Evolutionary conservation across 1,140 invertebrate species (phyloP), one percentile per base, ranked within the genome.

Genomic region (Bombus soroeensis): DNA sequence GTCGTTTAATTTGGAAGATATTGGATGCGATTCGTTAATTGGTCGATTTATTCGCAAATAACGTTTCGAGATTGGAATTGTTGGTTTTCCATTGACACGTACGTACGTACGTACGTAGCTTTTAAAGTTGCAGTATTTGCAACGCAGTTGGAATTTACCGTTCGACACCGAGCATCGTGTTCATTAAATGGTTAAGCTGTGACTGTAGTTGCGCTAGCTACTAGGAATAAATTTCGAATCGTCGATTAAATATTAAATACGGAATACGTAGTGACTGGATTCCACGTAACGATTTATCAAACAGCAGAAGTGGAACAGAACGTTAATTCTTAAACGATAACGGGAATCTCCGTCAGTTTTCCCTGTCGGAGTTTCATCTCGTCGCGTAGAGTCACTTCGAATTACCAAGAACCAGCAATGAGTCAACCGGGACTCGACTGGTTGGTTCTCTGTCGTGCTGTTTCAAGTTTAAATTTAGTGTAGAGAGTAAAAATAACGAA

Each of bases 381-480:
- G 28, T 22, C 12, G 64, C 64, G 57, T 8, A 76, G 74, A 34
- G 64, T 78, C 74, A 83, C 74, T 28, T 78, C 5, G 74, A 22
- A 78, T 78, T 83, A 83, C 74, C 47, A n/a, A 77, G 82, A 78
- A 77, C 12, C 82, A 34, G n/a, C 43, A 70, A 57, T 83, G 81
- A 83, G 47, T 83, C 81, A 77, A 28, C 74, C 47, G 64, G 64
- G 59, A 59, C 47, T 70, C 74, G 3, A 3, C n/a, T 74, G n/a
- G 70, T 32, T n/a, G 66, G 70, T 32, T 43, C 80, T 64, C 80
- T 47, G 34, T 70, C 41, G 34, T 2, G 57, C 64, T 78, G 18
- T 70, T 83, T 70, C 10, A 77, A 39, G 15, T 53, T 32, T 83
- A 39, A 76, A 76, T 83, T 83, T 66, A 83, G 70, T 1, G 10